These are phyloP conservation scores for Lacerta viridis DNA, from an alignment of 2,797 vertebrate species.

Conservation along the genomic window DNA sequence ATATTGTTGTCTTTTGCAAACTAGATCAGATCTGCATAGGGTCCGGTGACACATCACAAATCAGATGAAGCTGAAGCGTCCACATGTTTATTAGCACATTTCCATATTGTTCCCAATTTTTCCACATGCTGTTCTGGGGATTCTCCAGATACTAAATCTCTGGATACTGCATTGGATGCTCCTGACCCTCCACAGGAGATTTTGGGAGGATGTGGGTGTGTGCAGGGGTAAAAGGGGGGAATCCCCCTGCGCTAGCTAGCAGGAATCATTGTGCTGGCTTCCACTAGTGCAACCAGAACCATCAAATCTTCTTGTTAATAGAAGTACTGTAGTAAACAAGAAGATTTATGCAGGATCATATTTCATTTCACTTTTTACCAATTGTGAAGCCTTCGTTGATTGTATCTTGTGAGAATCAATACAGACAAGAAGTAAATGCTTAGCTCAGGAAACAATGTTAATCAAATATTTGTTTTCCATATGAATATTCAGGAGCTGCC, in stretches of 20 bases:
- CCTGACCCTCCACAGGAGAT: too few species aligned
- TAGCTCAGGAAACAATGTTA: background rate
- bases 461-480: background rate
- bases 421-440: background rate
- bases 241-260: too few species aligned
- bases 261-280: too few species aligned
- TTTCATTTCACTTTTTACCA: background rate
- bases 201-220: too few species aligned
- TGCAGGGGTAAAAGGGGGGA: too few species aligned
- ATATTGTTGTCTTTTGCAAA: background rate
- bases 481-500: background rate
- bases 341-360: background rate
- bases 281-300: too few species aligned
- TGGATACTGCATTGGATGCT: too few species aligned
- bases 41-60: background rate
- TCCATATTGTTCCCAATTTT: background rate
- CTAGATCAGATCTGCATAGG: slow-evolving; percentile 17
- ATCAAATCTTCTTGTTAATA: background rate
- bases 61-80: too few species aligned
- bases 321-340: background rate
- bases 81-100: background rate
- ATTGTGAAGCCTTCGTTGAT: background rate
- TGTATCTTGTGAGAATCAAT: background rate
- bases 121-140: background rate
- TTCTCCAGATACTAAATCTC: too few species aligned